phyloP scores from a whole-genome alignment of 2,888 invertebrate genomes.

The Yponomeuta evonymella region DNA sequence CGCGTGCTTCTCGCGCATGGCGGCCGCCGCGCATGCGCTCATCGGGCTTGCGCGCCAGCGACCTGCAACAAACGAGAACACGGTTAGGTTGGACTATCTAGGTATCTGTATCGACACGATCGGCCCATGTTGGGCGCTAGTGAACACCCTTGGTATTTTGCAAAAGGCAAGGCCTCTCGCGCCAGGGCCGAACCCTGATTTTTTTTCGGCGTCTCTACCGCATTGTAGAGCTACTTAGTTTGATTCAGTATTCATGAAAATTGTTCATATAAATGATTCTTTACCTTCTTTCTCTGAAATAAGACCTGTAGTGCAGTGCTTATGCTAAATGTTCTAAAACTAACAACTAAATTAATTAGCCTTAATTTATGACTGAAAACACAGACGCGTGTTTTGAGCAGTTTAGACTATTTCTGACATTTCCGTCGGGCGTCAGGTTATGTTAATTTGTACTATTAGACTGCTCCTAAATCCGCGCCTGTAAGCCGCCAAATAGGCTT shows the following conservation, averaged over 20 bases:
- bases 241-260: no score
- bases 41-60: conserved; percentile 79
- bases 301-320: no score
- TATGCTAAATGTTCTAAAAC: no score
- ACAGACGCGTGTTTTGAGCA: no score
- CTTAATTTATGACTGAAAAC: no score
- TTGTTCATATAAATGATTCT: no score
- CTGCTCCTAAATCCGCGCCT: no score
- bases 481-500: neutral
- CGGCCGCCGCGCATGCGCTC: conserved; percentile 84
- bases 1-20: conserved; percentile 92
- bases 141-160: conserved; percentile 9
- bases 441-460: no score
- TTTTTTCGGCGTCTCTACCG: neutral
- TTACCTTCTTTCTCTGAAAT: no score
- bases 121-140: neutral
- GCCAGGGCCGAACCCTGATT: neutral
- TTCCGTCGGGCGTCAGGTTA: no score
- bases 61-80: conserved; percentile 55
- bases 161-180: neutral
- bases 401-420: no score
- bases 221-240: neutral
- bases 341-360: no score
- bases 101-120: conserved; percentile 6
- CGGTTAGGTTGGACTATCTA: conserved; percentile 3